A percentile compares a stretch with the other conserved stretches of the same genome.
Conservation (phyloP, 1,140 invertebrate species). For the Dendrolimus punctatus region DNA sequence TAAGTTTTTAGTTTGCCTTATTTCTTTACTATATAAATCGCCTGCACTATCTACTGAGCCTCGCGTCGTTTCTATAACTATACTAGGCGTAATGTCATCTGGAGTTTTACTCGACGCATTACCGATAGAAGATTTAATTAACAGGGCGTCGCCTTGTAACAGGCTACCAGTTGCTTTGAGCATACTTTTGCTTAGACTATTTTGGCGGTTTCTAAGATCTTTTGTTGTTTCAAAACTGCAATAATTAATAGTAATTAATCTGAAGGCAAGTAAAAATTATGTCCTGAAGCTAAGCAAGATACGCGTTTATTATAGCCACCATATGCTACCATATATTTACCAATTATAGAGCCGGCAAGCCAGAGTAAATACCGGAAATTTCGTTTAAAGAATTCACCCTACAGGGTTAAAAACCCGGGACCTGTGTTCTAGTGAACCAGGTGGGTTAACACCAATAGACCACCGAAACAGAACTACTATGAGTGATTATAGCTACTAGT, state of each 20-base stretch:
- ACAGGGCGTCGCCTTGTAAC: constrained; percentile 54
- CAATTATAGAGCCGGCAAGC: too few relatives aligned
- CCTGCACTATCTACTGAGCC: constrained; percentile 16
- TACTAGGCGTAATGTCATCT: constrained; percentile 38
- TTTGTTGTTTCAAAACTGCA: constrained; percentile 61
- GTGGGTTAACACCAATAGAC: too few relatives aligned
- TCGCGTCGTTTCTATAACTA: constrained; percentile 23
- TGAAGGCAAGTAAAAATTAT: constrained; percentile 2
- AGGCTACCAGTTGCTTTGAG: constrained; percentile 52
- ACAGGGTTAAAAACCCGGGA: too few relatives aligned
- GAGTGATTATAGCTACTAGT: too few relatives aligned
- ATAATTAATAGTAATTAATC: constrained; percentile 7
- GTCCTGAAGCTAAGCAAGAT: background rate
- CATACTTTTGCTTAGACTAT: constrained; percentile 63
- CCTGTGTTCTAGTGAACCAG: too few relatives aligned
- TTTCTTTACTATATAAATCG: constrained; percentile 28
- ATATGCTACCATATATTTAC: background rate
- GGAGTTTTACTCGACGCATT: constrained; percentile 33
- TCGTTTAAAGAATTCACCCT: too few relatives aligned
- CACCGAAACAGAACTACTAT: too few relatives aligned
- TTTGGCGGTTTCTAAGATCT: constrained; percentile 59
- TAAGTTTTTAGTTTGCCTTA: constrained; percentile 8
- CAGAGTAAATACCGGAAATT: too few relatives aligned
- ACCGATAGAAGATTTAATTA: constrained; percentile 54
- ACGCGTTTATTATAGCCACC: background rate